phyloP scores from a whole-genome alignment of 1,140 invertebrate genomes.

The Drosophila dunni region DNA sequence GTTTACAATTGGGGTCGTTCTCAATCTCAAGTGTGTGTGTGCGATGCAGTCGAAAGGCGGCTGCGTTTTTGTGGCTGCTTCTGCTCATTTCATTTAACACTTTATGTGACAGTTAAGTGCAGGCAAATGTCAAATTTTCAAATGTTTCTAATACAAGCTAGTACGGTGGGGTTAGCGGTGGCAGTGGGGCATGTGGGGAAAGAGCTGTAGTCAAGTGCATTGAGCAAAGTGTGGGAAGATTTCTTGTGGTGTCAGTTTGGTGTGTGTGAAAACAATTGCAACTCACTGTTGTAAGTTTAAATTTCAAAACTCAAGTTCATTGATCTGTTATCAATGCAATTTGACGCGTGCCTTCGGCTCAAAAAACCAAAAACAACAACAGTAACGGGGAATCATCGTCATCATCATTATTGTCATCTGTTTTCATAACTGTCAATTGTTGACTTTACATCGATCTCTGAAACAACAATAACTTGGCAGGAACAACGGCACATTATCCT shows the following conservation, averaged over 20 bases:
- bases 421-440: slow-evolving; percentile 82
- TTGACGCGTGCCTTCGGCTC: slow-evolving; percentile 13
- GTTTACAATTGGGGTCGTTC: slow-evolving; percentile 66
- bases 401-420: slow-evolving; percentile 70
- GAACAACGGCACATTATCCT: slow-evolving; percentile 48
- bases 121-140: slow-evolving; percentile 77
- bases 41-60: slow-evolving; percentile 56
- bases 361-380: slow-evolving; percentile 13
- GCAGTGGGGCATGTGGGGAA: not conserved
- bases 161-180: slow-evolving; percentile 12
- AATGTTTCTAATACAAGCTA: slow-evolving; percentile 58
- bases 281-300: slow-evolving; percentile 22
- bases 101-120: slow-evolving; percentile 81
- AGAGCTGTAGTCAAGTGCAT: slow-evolving; percentile 60
- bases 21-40: slow-evolving; percentile 70
- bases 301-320: slow-evolving; percentile 36
- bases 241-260: slow-evolving; percentile 5
- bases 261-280: slow-evolving; percentile 12
- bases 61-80: slow-evolving; percentile 61
- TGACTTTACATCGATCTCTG: slow-evolving; percentile 71
- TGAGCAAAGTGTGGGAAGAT: slow-evolving; percentile 68
- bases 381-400: too few species aligned
- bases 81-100: slow-evolving; percentile 81
- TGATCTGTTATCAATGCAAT: slow-evolving; percentile 20
- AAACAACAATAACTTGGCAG: slow-evolving; percentile 42